Conservation (phyloP, 2,888 invertebrate species). For the Artemia sinica region DNA sequence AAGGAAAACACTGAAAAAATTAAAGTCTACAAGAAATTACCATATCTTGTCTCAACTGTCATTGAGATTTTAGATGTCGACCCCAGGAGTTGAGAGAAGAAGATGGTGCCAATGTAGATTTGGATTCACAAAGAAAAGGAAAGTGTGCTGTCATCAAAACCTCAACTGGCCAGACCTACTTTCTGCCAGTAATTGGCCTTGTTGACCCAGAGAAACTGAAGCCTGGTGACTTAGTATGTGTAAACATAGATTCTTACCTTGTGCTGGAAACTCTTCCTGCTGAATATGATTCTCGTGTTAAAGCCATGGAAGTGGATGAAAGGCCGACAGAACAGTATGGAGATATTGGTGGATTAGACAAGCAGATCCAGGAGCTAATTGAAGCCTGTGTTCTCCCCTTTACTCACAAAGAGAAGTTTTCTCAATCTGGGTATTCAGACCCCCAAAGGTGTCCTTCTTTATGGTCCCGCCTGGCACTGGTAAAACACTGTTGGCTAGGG, state of each 20-base stretch:
- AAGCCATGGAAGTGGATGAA: conserved; percentile 99
- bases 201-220: conserved; percentile 95
- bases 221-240: conserved; percentile 86
- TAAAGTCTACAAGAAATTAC: conserved; percentile 95
- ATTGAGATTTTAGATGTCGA: conserved; percentile 94
- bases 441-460: conserved; percentile 83
- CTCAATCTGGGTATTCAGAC: conserved; percentile 95
- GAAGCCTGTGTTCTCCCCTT: conserved; percentile 90
- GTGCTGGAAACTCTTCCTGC: conserved; percentile 92
- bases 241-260: conserved; percentile 91
- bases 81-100: conserved; percentile 84
- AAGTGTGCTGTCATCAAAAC: conserved; percentile 99
- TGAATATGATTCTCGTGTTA: conserved; percentile 91
- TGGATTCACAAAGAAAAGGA: conserved; percentile 94
- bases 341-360: conserved; percentile 96
- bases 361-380: conserved; percentile 65
- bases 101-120: conserved; percentile 94
- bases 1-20: conserved; percentile 98
- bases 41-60: conserved; percentile 96
- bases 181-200: conserved; percentile 92
- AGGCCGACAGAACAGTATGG: conserved; percentile 97
- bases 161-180: conserved; percentile 89
- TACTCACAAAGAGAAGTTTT: conserved; percentile 94
- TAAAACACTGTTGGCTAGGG: conserved; percentile 87
- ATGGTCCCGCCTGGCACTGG: conserved; percentile 88